Evolutionary conservation across 53 echinoderm and acorn worm species (phyloP).

Genomic region (Stichopus horrens): DNA sequence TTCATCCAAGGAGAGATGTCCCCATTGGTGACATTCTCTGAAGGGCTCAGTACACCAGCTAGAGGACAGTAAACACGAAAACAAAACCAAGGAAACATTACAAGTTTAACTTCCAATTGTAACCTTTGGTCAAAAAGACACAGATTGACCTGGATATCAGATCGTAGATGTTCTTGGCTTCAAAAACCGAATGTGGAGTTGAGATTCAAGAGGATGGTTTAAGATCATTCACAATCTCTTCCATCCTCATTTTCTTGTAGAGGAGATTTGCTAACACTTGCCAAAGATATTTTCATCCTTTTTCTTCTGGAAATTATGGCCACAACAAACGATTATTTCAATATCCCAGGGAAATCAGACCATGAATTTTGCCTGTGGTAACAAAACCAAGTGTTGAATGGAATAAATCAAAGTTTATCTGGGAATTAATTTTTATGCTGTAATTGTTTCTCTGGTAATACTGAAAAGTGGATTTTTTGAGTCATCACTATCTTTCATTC

Average conservation of each 20-base stretch:
- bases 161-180: not conserved
- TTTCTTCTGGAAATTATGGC: not conserved
- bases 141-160: not conserved
- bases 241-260: not conserved
- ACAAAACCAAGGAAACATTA: too few species aligned
- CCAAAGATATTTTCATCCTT: not conserved
- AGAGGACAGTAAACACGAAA: too few species aligned
- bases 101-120: too few species aligned
- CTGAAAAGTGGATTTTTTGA: too few species aligned
- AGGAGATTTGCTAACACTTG: not conserved
- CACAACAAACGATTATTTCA: not conserved
- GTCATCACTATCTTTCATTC: too few species aligned
- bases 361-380: not conserved
- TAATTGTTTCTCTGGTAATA: too few species aligned
- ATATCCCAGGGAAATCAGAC: constrained; percentile 22
- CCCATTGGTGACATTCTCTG: too few species aligned
- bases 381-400: not conserved
- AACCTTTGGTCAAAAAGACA: not conserved
- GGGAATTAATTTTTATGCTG: not conserved
- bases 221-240: not conserved
- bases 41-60: too few species aligned
- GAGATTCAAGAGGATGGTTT: not conserved
- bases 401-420: not conserved
- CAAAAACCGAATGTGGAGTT: not conserved
- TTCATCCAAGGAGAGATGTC: too few species aligned